Base-by-base conservation (phyloP, 2,113 vertebrate species). In the Tachuris rubrigastra region DNA sequence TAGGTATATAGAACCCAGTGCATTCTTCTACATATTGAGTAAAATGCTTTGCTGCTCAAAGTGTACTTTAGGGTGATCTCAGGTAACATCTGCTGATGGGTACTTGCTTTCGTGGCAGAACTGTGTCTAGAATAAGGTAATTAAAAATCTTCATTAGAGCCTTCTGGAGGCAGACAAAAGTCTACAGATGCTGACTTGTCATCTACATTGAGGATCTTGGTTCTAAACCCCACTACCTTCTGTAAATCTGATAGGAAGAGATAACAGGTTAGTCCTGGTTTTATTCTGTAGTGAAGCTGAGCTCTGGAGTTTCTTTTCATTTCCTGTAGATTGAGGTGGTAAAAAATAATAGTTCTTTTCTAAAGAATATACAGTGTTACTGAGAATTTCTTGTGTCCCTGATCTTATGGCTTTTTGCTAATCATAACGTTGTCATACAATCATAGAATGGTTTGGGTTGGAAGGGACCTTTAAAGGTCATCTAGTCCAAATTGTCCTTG, bases 371-470 rank as follows among this genome's bases (percentile, higher is more conserved):
- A 4, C 19, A 11, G 2, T 3, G 2, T 68, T 63, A 33, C 35
- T 30, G 21, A 50, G 35, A 62, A 62, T 37, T 89, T 82, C 6
- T 42, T 76, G 10, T 47, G 35, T 78, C 35, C 27, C 19, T 80
- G 13, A 49, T 72, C 13, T 75, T 78, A 37, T 0, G 5, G 16
- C 30, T 68, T 87, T 91, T 77, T 8, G 10, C 16, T 35, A 44
- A 39, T 31, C 0, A 1, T 55, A 33, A 25, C 0, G 0, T 39
- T 76, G 24, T 42, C 21, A 18, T 12, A 14, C 37, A 92, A 33
- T 46, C 11, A 6, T 55, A 20, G 56, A 67, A 63, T 58, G 7
- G 14, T 74, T 92, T 90, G 27, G n/a, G 16, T 58, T 66, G 60
- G 60, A 88, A 71, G 9, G 27, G 47, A 37, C 35, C 28, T 74